Evolutionary conservation across 2,113 vertebrate genomes (phyloP).

Genomic region (Nothocercus julius): DNA sequence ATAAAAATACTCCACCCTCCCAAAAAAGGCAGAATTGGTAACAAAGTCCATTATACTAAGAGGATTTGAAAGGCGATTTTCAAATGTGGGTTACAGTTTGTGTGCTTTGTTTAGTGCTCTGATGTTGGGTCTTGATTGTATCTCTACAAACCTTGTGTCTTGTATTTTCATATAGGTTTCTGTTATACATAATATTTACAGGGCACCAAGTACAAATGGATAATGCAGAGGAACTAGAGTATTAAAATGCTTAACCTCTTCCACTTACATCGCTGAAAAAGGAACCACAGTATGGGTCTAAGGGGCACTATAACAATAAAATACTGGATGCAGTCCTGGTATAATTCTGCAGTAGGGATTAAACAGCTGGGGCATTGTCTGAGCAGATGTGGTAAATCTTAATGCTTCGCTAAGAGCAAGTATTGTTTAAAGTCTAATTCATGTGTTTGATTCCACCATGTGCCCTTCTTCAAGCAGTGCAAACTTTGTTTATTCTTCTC

Average conservation of each 20-base stretch:
- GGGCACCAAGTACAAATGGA: background rate
- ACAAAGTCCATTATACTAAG: background rate
- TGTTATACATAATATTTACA: background rate
- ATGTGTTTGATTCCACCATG: background rate
- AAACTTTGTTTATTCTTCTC: background rate
- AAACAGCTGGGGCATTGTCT: background rate
- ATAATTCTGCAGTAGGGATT: background rate
- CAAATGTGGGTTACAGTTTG: background rate
- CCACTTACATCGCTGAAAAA: background rate
- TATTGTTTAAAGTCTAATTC: background rate
- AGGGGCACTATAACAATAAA: background rate
- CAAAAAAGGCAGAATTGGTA: background rate
- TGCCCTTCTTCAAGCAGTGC: background rate
- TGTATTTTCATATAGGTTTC: background rate
- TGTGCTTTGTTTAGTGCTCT: background rate
- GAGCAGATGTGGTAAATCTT: background rate
- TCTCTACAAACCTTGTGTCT: background rate
- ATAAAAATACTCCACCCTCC: background rate
- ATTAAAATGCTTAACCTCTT: constrained; percentile 8
- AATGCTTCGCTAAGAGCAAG: background rate
- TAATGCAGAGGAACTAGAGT: background rate
- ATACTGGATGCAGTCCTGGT: background rate
- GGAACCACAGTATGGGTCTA: background rate
- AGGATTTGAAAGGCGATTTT: background rate
- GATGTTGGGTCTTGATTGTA: background rate